phyloP scores from a whole-genome alignment of 2,888 invertebrate genomes.

The Endotricha flammealis region DNA sequence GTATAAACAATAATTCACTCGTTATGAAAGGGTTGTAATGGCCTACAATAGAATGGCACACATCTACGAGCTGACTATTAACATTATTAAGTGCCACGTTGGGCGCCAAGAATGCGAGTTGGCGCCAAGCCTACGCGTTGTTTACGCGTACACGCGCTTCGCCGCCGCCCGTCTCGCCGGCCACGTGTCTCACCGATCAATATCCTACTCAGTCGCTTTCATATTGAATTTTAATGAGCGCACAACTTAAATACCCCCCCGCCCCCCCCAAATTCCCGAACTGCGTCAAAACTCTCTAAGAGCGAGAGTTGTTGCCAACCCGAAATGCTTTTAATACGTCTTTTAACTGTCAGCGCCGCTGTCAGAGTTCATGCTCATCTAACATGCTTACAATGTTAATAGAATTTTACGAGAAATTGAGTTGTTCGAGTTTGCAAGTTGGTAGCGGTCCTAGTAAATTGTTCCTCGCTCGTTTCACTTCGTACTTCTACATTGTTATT shows the following conservation, averaged over 20 bases:
- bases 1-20: no score
- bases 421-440: slow-evolving; percentile 28
- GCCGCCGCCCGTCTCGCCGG: slow-evolving; percentile 24
- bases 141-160: slow-evolving; percentile 29
- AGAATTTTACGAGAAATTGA: slow-evolving; percentile 34
- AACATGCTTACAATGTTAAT: slow-evolving; percentile 38
- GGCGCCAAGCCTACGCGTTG: slow-evolving; percentile 24
- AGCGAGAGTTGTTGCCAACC: slow-evolving; percentile 22
- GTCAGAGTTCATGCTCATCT: slow-evolving; percentile 37
- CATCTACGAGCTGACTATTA: background rate
- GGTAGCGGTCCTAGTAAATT: slow-evolving; percentile 28
- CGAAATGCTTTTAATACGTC: slow-evolving; percentile 42
- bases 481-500: slow-evolving; percentile 25
- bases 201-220: slow-evolving; percentile 33
- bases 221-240: slow-evolving; percentile 60
- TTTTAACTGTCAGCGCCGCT: slow-evolving; percentile 34
- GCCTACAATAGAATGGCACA: background rate
- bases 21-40: background rate
- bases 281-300: slow-evolving; percentile 31
- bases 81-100: slow-evolving; percentile 22
- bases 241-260: slow-evolving; percentile 43
- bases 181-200: slow-evolving; percentile 37
- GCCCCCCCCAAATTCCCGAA: slow-evolving; percentile 31
- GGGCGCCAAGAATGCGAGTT: slow-evolving; percentile 24
- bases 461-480: slow-evolving; percentile 24